Evolutionary conservation across 2,797 vertebrate species (phyloP).

Genomic region (Pseudopleuronectes americanus): DNA sequence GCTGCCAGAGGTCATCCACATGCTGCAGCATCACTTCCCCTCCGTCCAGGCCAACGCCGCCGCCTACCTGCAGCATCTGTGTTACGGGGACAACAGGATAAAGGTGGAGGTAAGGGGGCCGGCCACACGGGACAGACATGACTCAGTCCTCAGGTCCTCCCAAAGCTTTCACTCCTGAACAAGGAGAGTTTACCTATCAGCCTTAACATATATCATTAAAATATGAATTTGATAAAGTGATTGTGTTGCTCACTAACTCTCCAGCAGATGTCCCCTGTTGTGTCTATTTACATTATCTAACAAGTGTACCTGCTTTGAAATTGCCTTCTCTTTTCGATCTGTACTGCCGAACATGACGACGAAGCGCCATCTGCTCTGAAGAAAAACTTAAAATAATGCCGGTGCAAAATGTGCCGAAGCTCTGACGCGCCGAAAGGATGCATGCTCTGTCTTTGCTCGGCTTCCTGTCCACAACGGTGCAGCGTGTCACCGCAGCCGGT

Average conservation of each 20-base stretch:
- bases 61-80: constrained; percentile 97
- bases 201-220: too few species aligned
- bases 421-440: neutral
- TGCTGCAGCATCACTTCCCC: constrained; percentile 98
- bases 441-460: constrained; percentile 25
- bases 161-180: neutral
- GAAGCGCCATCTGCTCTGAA: constrained; percentile 75
- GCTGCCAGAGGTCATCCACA: constrained; percentile 96
- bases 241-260: neutral
- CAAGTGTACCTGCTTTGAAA: constrained; percentile 32
- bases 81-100: constrained; percentile 94
- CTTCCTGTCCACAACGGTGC: constrained; percentile 32
- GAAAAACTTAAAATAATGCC: constrained; percentile 42
- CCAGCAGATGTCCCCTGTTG: neutral
- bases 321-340: constrained; percentile 5
- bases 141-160: constrained; percentile 24
- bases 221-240: neutral
- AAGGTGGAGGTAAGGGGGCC: constrained; percentile 89
- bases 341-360: constrained; percentile 44
- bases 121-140: constrained; percentile 27
- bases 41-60: constrained; percentile 98
- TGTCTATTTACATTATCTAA: neutral
- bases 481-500: constrained; percentile 12
- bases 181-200: too few species aligned
- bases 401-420: constrained; percentile 51